Evolutionary conservation across 2,113 vertebrate species (phyloP).

Genomic region (Datnioides undecimradiatus): DNA sequence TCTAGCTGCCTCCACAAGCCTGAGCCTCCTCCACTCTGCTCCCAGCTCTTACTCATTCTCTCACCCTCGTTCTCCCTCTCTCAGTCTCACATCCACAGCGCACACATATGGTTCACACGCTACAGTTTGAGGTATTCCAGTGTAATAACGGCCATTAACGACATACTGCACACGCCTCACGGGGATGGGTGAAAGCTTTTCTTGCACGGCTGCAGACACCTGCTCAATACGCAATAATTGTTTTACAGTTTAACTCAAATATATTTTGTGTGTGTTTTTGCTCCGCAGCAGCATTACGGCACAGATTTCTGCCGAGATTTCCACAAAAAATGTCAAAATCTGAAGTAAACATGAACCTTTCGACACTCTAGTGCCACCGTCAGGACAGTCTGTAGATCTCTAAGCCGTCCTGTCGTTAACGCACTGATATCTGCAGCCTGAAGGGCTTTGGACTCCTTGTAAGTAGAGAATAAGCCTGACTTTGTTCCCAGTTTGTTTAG

Average conservation of each 20-base stretch:
- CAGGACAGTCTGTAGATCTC: background rate
- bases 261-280: background rate
- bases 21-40: conserved; percentile 69
- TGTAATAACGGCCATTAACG: conserved; percentile 9
- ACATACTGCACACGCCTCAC: background rate
- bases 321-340: background rate
- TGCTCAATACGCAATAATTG: background rate
- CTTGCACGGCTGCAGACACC: background rate
- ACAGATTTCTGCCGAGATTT: background rate
- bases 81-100: conserved; percentile 17
- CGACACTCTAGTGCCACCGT: background rate
- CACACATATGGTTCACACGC: conserved; percentile 17
- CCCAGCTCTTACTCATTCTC: conserved; percentile 69
- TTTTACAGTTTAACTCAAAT: background rate
- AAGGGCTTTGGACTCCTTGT: background rate
- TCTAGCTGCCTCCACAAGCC: conserved; percentile 68
- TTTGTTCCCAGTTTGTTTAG: too few relatives aligned
- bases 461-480: too few relatives aligned
- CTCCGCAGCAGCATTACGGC: too few relatives aligned
- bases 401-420: background rate
- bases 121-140: conserved; percentile 5
- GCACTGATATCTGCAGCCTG: background rate
- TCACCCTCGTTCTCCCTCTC: conserved; percentile 50
- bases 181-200: too few relatives aligned
- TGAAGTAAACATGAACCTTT: background rate